Base-by-base conservation (phyloP, 2,888 invertebrate genomes). In the Patella ulyssiponensis region DNA sequence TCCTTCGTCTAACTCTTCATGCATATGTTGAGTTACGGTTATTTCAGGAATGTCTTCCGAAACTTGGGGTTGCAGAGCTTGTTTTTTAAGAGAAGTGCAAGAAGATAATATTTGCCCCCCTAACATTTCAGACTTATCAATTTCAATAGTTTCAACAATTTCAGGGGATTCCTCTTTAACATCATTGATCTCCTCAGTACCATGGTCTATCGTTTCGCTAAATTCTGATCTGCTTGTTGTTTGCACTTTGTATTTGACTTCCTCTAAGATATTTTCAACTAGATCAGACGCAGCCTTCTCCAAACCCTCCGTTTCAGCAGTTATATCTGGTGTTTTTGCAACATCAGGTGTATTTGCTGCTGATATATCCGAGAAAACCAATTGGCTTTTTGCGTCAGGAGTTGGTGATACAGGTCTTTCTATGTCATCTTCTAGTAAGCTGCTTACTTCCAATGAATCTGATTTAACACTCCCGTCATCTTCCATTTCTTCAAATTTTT, bases 1-100 rank as follows among this genome's bases (percentile, higher is more conserved):
- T 71, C 84, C 87, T 79, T 88, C 87, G 69, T 86, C 85, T 70
- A 76, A 78, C 44, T 83, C 80, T 74, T 85, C 85, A 81, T 89
- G 87, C 91, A 94, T 92, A 85, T 94, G 94, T 93, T 94, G 94
- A 9, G 94, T 94, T 23, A 94, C 93, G 84, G 93, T 94, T 77
- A 94, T 94, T 85, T 94, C 94, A n/a, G 94, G 94, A 79, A 94
- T 93, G 77, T 91, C 91, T 75, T 89, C 88, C 77, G 89, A 87
- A 27, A 83, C 78, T 72, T 88, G 87, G 77, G 84, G 84, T 17
- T 84, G 80, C 11, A 87, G 79, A 7, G 64, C 51, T 11, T 69
- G 76, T 53, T 54, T 52, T 64, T 69, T 51, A 17, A 72, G 52
- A 64, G 74, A 64, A 74, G 76, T 69, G 15, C 74, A 74, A 33